A percentile compares a stretch with the other conserved stretches of the same genome.
Evolutionary conservation across 1,140 invertebrate genomes (phyloP).

Genomic region (Drosophila malerkotliana): DNA sequence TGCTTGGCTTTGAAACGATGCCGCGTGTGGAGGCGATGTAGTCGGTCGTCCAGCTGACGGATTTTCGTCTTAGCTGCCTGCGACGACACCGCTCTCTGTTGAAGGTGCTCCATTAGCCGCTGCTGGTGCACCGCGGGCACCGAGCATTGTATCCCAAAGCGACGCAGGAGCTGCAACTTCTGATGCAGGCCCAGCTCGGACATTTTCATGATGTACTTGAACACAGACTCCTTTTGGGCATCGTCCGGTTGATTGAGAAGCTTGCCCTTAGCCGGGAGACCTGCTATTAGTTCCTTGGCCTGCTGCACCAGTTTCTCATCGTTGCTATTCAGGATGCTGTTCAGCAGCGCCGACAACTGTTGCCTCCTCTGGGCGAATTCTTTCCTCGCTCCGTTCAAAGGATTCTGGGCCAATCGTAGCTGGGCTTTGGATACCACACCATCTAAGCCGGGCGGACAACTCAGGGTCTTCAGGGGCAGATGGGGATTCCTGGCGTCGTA

Average conservation of each 20-base stretch:
- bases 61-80: conserved; percentile 1
- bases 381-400: conserved; percentile 53
- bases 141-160: conserved; percentile 60
- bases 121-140: conserved; percentile 31
- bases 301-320: conserved; percentile 63
- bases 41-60: conserved; percentile 29
- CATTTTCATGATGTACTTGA: conserved; percentile 72
- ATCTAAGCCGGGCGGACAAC: conserved; percentile 60
- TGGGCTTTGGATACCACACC: conserved; percentile 70
- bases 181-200: conserved; percentile 71
- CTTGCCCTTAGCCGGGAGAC: conserved; percentile 12
- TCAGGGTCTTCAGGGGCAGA: conserved; percentile 85
- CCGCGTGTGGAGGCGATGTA: conserved; percentile 41
- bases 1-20: conserved; percentile 77
- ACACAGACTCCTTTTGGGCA: conserved; percentile 45
- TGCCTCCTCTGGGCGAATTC: conserved; percentile 61
- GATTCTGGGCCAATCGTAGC: conserved; percentile 50
- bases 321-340: conserved; percentile 57
- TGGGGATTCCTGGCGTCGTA: conserved; percentile 86
- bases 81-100: conserved; percentile 19
- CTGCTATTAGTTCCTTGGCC: conserved; percentile 54
- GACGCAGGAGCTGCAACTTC: conserved; percentile 72
- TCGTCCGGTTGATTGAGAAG: conserved; percentile 14
- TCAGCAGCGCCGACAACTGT: conserved; percentile 56
- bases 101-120: conserved; percentile 36